Base-by-base conservation (phyloP, 2,113 vertebrate species). In the Rhinoderma darwinii region DNA sequence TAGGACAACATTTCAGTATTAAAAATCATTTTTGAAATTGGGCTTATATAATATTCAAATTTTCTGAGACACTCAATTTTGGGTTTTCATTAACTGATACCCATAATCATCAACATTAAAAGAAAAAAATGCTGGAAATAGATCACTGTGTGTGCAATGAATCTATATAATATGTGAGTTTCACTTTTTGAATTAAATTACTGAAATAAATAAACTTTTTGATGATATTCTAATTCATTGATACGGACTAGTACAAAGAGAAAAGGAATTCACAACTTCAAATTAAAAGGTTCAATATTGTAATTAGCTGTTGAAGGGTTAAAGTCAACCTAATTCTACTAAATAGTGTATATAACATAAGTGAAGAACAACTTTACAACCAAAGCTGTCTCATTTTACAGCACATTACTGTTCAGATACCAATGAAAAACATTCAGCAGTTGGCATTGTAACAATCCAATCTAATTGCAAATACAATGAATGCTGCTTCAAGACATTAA, bases 391-490 rank as follows among this genome's bases (percentile, higher is more conserved):
- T 72, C 25, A 30, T 63, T 86, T 86, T 70, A 86, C 30, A 86
- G 27, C 84, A 78, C 63, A 86, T 70, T 75, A 39, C 51, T 75
- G 50, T 41, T 75, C 50, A 70, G 66, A 82, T 82, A 63, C 66
- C 78, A 82, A 72, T 37, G 51, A 82, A 87, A 82, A 47, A 39
- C 56, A 82, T 87, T 74, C 78, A 63, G 78, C 78, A 87, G 86
- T 87, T 87, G 86, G 86, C 86, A 87, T 74, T 78, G 68, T 87
- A 87, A 87, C 86, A 87, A 87, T 63, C 78, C 70, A 82, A 87
- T 87, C 86, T 87, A 87, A 87, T 87, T 87, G 86, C 86, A 87
- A 87, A 87, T 87, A 87, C 86, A 44, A 87, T 82, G 79, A 87
- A 74, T 75, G 79, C 70, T 73, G 70, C 79, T 82, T 87, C 39